Base-by-base conservation (phyloP, 2,888 invertebrate species). In the Cantharis lateralis region DNA sequence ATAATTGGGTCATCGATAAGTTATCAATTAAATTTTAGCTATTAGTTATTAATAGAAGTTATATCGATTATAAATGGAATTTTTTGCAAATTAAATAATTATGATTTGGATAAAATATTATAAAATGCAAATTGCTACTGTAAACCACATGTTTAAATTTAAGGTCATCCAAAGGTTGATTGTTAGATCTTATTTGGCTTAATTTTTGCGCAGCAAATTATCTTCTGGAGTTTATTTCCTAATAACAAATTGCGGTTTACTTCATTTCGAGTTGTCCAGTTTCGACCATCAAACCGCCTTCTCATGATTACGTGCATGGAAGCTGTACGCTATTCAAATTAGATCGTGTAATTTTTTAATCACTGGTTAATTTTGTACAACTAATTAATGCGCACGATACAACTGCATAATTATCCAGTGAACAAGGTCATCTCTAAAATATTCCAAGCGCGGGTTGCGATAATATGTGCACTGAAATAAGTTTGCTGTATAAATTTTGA, bases 131-230 rank as follows among this genome's bases (percentile, higher is more conserved):
- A 66, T 72, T 64, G 62, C 26, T 48, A 48, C 20, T 66, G n/a
- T 20, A 18, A 24, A 66, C 20, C 66, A 48, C 64, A 32, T n/a
- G 66, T 68, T 24, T 61, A 69, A 69, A 62, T 69, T 68, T 73
- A 69, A 73, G 73, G 73, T 73, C 73, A 24, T 68, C 11, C 28
- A 69, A 69, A 73, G 73, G 73, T 69, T 73, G 18, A 18, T 66
- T 20, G 64, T 66, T 66, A 66, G 18, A 20, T 66, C 18, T 66
- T 66, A 66, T 66, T 24, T 66, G 64, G 64, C 24, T 66, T 66
- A 66, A 66, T n/a, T 66, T 48, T 66, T 66, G 64, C 64, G 64
- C 64, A 66, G 64, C 24, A 66, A 66, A 66, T 66, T 66, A 66
- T 20, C 20, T 20, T 20, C 13, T 20, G 4, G 7, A 20, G 10